A percentile compares a stretch with the other conserved stretches of the same genome.
phyloP scores from a whole-genome alignment of 2,797 vertebrate species.

The Telmatherina bonti region DNA sequence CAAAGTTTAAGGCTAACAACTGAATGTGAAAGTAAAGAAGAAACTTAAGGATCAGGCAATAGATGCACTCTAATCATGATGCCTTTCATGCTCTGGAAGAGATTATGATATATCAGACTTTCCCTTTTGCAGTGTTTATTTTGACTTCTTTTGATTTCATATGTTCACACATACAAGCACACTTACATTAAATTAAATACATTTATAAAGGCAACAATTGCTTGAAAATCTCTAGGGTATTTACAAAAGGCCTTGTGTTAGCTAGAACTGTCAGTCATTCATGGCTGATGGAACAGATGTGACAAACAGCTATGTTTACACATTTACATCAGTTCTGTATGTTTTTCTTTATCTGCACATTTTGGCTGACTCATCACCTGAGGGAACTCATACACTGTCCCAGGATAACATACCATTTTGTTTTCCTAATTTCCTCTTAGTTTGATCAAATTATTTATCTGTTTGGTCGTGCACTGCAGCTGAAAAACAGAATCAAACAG shows the following conservation, averaged over 20 bases:
- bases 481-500: slow-evolving; percentile 12
- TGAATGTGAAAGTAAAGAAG: neutral
- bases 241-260: neutral
- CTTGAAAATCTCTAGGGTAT: slow-evolving; percentile 6
- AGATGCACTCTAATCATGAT: neutral
- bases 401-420: slow-evolving; percentile 10
- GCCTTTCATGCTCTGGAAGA: neutral
- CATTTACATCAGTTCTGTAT: neutral
- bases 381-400: slow-evolving; percentile 7
- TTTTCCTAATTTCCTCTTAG: slow-evolving; percentile 17
- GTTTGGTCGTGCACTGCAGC: slow-evolving; percentile 9
- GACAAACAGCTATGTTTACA: slow-evolving; percentile 11
- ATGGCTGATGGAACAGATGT: slow-evolving; percentile 19
- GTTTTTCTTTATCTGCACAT: neutral
- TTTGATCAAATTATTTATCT: slow-evolving; percentile 7
- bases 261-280: slow-evolving; percentile 1
- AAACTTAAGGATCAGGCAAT: neutral
- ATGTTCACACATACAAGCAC: neutral
- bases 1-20: too few species aligned
- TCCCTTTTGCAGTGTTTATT: neutral
- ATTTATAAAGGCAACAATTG: neutral
- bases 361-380: slow-evolving; percentile 1
- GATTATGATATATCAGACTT: neutral
- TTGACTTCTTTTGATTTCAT: neutral
- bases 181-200: neutral